A percentile compares a stretch with the other conserved stretches of the same genome.
phyloP scores from a whole-genome alignment of 2,888 invertebrate species.

The Boloria euphrosyne region DNA sequence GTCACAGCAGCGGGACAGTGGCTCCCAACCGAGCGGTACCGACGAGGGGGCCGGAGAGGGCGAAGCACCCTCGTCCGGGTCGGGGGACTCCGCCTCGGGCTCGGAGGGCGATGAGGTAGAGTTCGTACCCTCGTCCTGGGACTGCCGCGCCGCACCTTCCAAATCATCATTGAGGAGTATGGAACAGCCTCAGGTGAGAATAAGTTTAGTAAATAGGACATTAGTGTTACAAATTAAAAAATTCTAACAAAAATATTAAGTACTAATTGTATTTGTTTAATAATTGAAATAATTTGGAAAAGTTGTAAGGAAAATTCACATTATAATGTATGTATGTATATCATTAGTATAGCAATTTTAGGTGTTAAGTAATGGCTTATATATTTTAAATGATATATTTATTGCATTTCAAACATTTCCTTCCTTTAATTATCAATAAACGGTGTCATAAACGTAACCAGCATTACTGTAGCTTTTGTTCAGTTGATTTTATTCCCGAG shows the following conservation, averaged over 20 bases:
- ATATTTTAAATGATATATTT: too few species aligned
- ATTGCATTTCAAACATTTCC: too few species aligned
- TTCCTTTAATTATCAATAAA: too few species aligned
- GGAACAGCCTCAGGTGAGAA: slow-evolving; percentile 61
- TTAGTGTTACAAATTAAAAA: background rate
- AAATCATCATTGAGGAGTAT: slow-evolving; percentile 85
- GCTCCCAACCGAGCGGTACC: slow-evolving; percentile 44
- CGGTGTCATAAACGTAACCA: too few species aligned
- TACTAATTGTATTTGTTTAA: too few species aligned
- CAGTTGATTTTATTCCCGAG: too few species aligned
- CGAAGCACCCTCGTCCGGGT: slow-evolving; percentile 39
- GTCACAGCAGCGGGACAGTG: slow-evolving; percentile 56
- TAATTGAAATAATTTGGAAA: too few species aligned
- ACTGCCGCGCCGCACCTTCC: slow-evolving; percentile 88
- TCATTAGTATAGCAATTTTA: too few species aligned
- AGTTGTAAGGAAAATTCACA: too few species aligned
- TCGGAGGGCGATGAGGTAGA: slow-evolving; percentile 86
- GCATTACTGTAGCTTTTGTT: too few species aligned
- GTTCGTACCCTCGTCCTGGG: slow-evolving; percentile 92
- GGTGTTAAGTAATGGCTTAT: too few species aligned
- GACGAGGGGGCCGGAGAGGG: slow-evolving; percentile 38
- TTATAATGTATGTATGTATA: too few species aligned
- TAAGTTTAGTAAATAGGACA: background rate
- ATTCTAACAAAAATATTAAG: background rate
- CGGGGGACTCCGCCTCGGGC: slow-evolving; percentile 65